Evolutionary conservation across 2,888 invertebrate species (phyloP), one percentile per base, ranked within the genome.

Genomic region (Punctoribates punctum): DNA sequence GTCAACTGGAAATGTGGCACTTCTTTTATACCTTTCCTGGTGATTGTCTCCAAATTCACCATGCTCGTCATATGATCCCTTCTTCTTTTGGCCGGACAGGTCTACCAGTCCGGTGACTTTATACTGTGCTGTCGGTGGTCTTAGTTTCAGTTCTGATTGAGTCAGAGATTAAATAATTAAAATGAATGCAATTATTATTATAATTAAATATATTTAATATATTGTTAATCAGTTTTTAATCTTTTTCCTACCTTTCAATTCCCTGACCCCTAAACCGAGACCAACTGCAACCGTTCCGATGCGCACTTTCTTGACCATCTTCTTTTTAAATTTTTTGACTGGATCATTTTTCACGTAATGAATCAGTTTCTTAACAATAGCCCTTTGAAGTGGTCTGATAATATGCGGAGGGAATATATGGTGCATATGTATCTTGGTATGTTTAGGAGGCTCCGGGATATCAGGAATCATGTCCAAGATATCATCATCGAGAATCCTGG

Each of bases 361-460:
- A 11, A 60, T 60, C 15, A 60, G 3, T 60, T 60, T 60, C 4
- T 23, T 3, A 13, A 60, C 25, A 23, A 60, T 60, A 3, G 23
- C 23, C 25, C 23, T 60, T 13, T 60, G 60, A 3, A 60, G 23
- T 11, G 60, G 60, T 60, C 60, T 60, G 13, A 60, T 60, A 2
- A 25, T 13, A 20, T 60, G 60, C 20, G 60, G 60, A 6, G 60
- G 60, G 25, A 60, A 60, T 25, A 60, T 23, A 23, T 60, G 60
- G 20, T 60, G 60, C 20, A 60, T 60, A 60, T 60, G 60, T 60
- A 60, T 60, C 60, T 25, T 20, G n/a, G 60, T n/a, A n/a, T 6
- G 34, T 34, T 8, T 6, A 8, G 34, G 4, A 34, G 4, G 34
- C 34, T 34, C n/a, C n/a, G n/a, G 23, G 20, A 20, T 23, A 60